Percentiles rank a stretch among this genome's conserved stretches.
Conservation (phyloP, 2,888 invertebrate genomes). For the Temnothorax rugatulus region DNA sequence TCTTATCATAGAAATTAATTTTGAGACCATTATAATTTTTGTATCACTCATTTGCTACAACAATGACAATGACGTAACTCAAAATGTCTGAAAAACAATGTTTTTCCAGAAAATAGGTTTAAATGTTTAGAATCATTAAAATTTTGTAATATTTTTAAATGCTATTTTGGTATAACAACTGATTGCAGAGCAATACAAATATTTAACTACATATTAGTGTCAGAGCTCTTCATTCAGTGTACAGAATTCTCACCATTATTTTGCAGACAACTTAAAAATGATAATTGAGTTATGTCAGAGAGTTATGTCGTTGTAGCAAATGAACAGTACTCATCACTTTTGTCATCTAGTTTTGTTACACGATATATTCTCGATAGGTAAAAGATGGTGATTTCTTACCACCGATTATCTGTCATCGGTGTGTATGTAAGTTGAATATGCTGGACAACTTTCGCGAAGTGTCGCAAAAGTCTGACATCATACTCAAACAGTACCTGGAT, state of each 20-base stretch:
- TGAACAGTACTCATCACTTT: not conserved
- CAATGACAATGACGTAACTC: no score
- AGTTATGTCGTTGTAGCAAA: no score
- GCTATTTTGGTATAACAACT: no score
- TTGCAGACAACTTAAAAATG: no score
- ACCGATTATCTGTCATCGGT: slow-evolving; percentile 92
- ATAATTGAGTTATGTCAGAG: no score
- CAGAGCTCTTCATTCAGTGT: no score
- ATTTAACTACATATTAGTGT: no score
- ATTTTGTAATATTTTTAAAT: no score
- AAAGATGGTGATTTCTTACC: slow-evolving; percentile 92
- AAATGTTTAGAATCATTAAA: no score
- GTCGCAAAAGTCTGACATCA: slow-evolving; percentile 91
- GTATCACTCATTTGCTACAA: no score
- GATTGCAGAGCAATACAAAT: no score
- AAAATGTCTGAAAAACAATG: not conserved
- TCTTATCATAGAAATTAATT: not conserved
- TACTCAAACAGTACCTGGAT: slow-evolving; percentile 92
- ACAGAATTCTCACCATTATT: no score
- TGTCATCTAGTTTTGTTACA: not conserved
- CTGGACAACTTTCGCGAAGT: slow-evolving; percentile 92
- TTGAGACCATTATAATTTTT: not conserved
- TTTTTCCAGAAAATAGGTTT: not conserved
- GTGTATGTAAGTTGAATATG: slow-evolving; percentile 92
- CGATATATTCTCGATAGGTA: slow-evolving; percentile 87